These are phyloP conservation scores for Cecropterus lyciades DNA, from an alignment of 1,140 invertebrate genomes.

Conservation along the genomic window DNA sequence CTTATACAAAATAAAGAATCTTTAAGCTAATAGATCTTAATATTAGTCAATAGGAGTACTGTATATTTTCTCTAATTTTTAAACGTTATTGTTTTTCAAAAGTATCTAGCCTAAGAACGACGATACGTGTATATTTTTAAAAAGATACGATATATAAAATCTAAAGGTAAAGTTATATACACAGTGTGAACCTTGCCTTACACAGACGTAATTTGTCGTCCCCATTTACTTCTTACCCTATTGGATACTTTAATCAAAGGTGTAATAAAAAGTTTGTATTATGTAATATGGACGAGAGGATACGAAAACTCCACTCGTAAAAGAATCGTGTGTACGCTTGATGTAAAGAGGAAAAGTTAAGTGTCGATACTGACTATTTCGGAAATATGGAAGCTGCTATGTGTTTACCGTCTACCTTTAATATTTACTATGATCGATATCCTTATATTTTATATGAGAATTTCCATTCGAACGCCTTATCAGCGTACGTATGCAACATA, in stretches of 20 bases:
- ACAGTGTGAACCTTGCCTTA: slow-evolving; percentile 8
- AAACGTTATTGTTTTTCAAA: no score
- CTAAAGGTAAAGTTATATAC: background rate
- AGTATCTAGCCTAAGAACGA: no score
- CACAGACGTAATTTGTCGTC: slow-evolving; percentile 25
- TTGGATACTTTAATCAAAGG: slow-evolving; percentile 28
- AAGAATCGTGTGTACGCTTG: slow-evolving; percentile 20
- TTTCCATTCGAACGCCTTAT: no score
- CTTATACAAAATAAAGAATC: no score
- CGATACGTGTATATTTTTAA: no score
- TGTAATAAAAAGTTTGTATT: slow-evolving; percentile 37
- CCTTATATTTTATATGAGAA: no score
- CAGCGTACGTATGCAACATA: no score
- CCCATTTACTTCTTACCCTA: slow-evolving; percentile 13
- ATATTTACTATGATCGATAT: no score
- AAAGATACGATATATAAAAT: background rate
- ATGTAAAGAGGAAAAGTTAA: background rate
- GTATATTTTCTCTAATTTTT: no score
- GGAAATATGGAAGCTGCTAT: background rate
- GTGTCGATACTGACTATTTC: background rate
- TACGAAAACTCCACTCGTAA: slow-evolving; percentile 32
- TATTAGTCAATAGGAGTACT: no score
- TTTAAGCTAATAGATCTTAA: no score
- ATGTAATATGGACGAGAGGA: slow-evolving; percentile 32
- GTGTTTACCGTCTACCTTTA: no score